These are phyloP conservation scores for Halichondria panicea DNA, from an alignment of 37 sponge, comb jelly and placozoan genomes.

Conservation along the genomic window DNA sequence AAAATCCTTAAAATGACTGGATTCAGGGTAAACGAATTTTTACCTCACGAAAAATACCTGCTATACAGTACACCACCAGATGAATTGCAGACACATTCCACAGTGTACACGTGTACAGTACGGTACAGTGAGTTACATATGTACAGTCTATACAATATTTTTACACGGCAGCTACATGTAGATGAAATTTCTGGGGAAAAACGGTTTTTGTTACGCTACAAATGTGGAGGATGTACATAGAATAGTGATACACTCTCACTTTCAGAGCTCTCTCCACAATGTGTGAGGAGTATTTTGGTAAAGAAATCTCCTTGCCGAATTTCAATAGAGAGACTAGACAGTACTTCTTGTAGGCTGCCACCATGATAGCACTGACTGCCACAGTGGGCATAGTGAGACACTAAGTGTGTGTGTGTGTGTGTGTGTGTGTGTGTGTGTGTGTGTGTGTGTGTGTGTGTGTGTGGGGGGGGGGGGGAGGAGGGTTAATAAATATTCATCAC, in stretches of 20 bases:
- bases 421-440: neutral
- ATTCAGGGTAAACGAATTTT: no score
- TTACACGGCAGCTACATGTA: no score
- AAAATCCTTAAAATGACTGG: no score
- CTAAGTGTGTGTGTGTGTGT: constrained; percentile 22
- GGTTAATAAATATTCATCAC: neutral
- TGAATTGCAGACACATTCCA: no score
- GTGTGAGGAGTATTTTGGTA: constrained; percentile 64
- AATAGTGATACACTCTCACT: no score
- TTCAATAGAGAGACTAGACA: constrained; percentile 83
- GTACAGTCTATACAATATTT: no score
- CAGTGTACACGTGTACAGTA: no score
- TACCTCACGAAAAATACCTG: no score
- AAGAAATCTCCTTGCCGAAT: constrained; percentile 76
- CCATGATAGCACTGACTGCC: constrained; percentile 90
- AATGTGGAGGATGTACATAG: neutral
- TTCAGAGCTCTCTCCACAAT: constrained; percentile 64
- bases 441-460: neutral
- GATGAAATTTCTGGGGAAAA: no score
- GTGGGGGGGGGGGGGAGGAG: neutral
- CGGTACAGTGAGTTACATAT: no score
- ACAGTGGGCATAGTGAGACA: constrained; percentile 80
- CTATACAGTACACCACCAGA: no score
- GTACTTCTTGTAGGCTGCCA: constrained; percentile 96
- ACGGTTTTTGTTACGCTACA: neutral